These are phyloP conservation scores for Agapornis roseicollis DNA, from an alignment of 2,113 vertebrate genomes.

Conservation along the genomic window DNA sequence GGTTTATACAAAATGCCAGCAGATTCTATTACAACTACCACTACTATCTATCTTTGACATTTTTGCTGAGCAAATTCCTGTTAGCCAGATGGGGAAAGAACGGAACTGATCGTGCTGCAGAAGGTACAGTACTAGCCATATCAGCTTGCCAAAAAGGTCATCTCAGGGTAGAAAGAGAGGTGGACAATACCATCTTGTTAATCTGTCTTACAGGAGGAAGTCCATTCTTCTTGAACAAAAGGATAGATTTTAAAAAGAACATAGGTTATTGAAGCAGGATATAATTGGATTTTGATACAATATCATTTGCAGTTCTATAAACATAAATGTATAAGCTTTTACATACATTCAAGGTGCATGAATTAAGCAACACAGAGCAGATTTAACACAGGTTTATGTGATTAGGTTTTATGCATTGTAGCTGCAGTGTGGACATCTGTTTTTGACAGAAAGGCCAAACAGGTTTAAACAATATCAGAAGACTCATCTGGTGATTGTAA, in stretches of 20 bases:
- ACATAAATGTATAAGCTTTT: background rate
- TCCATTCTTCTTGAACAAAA: background rate
- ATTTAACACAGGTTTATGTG: background rate
- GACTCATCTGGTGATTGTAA: background rate
- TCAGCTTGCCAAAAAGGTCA: background rate
- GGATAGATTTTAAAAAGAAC: background rate
- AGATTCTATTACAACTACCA: background rate
- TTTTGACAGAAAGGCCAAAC: background rate
- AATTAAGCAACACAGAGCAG: background rate
- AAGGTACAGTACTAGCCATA: background rate
- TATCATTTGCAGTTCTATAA: background rate
- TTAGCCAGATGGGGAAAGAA: background rate
- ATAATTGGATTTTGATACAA: background rate
- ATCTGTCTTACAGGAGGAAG: background rate
- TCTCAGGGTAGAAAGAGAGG: background rate
- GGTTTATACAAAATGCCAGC: background rate
- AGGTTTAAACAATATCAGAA: background rate
- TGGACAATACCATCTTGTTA: background rate
- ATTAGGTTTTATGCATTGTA: rapidly evolving
- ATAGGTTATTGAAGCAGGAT: background rate
- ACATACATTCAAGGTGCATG: background rate
- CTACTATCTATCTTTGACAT: background rate
- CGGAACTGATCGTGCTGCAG: background rate
- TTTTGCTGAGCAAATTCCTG: background rate
- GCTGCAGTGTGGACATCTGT: background rate